Evolutionary conservation across 2,888 invertebrate genomes (phyloP).

Genomic region (Amblyjoppa fuscipennis): DNA sequence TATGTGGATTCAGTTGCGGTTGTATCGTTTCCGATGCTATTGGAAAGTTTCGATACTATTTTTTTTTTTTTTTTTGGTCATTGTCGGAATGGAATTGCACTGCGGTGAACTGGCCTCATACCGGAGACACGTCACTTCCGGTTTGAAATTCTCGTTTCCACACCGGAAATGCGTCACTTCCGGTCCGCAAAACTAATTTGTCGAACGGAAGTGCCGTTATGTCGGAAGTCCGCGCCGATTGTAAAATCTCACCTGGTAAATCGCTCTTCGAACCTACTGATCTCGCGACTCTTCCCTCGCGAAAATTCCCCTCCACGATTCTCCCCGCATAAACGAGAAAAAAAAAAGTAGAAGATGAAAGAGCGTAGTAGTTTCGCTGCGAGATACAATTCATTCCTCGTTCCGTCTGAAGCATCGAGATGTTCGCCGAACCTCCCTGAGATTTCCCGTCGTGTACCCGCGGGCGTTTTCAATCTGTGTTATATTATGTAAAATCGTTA

Average conservation of each 20-base stretch:
- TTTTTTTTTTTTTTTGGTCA: neutral
- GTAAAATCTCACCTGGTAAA: neutral
- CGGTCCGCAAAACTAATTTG: no score
- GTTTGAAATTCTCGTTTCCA: no score
- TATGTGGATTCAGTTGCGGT: neutral
- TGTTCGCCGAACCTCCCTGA: constrained; percentile 13
- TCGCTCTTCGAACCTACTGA: constrained; percentile 4
- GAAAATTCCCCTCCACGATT: neutral
- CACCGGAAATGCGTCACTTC: no score
- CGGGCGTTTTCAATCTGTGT: constrained; percentile 76
- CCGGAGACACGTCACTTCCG: neutral
- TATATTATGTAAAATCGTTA: constrained; percentile 77
- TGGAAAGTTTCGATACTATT: neutral
- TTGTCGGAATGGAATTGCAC: neutral
- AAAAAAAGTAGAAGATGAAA: constrained; percentile 33
- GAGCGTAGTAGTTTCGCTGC: constrained; percentile 37
- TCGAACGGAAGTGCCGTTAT: no score
- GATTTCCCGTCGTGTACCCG: constrained; percentile 47
- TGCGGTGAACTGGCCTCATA: no score
- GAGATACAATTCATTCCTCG: constrained; percentile 75
- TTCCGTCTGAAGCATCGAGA: constrained; percentile 72
- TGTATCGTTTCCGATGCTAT: neutral
- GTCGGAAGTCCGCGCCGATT: no score
- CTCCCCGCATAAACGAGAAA: neutral
- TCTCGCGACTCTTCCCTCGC: neutral